Base-by-base conservation (phyloP, 2,113 vertebrate species). In the Empidonax alnorum region DNA sequence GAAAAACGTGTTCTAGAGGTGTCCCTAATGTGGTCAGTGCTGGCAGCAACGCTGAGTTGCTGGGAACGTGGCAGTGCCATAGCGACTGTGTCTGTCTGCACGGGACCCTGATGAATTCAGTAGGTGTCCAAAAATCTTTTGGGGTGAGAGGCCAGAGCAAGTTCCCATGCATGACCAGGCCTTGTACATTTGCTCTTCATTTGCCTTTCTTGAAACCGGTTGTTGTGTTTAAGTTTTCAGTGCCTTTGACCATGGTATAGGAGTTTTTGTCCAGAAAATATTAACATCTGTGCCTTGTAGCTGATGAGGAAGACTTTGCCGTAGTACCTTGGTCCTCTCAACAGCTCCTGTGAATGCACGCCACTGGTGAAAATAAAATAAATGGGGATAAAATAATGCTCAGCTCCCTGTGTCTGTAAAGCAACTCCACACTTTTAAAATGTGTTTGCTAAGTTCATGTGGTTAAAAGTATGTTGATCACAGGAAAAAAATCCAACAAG, bases 401-500 rank as follows among this genome's bases (percentile, higher is more conserved):
- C 81, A 37, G 50, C 89, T 97, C 96, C 87, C 59, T 71, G 42
- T 82, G 55, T 89, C 89, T 82, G 83, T 95, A 94, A 95, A 96
- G 87, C 84, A 94, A 35, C 68, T 82, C 53, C 42, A 75, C 35
- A 5, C 50, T 89, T 95, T 87, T 52, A 41, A 96, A 97, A 95
- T 77, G 74, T 92, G 67, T 71, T 97, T 22, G 3, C 62, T 92
- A 72, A 85, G 66, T 89, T 61, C 62, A 69, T 95, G 86, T 94
- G 81, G 73, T 96, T 97, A 93, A 93, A 97, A 96, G 78, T 95
- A 96, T 52, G 76, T 96, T 96, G 96, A 76, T 76, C 87, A 50
- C 31, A 89, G 82, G 93, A 93, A 96, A 97, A 92, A 87, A 94
- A 85, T 75, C 84, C 82, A 97, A 93, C 49, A 83, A 95, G 80